Percentiles rank a stretch among this genome's conserved stretches.
Conservation (phyloP, 2,888 invertebrate species). For the Eledone cirrhosa region DNA sequence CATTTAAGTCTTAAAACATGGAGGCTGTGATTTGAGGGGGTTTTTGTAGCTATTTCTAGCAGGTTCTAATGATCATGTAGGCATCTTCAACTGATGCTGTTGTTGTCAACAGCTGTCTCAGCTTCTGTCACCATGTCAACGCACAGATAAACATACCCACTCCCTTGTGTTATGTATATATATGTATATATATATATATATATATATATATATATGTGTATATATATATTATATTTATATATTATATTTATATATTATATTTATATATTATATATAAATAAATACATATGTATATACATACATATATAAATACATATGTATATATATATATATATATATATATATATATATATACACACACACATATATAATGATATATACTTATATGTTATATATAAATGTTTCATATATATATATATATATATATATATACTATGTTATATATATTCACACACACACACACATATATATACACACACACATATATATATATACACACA, state of each 20-base stretch:
- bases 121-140: not conserved
- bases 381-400: no score
- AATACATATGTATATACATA: not conserved
- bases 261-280: not conserved
- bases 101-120: no score
- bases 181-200: not conserved
- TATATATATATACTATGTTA: not conserved
- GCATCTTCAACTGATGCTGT: no score
- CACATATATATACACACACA: not conserved
- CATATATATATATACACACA: not conserved
- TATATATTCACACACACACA: not conserved
- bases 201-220: not conserved
- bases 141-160: not conserved
- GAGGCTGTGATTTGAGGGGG: no score
- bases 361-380: not conserved
- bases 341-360: not conserved
- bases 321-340: not conserved
- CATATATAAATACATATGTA: not conserved
- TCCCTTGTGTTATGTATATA: not conserved
- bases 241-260: not conserved
- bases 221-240: not conserved
- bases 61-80: no score
- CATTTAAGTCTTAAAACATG: no score
- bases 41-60: no score
- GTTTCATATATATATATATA: conserved; percentile 1